Evolutionary conservation across 2,797 vertebrate genomes (phyloP).

Genomic region (Synaphobranchus kaupii): DNA sequence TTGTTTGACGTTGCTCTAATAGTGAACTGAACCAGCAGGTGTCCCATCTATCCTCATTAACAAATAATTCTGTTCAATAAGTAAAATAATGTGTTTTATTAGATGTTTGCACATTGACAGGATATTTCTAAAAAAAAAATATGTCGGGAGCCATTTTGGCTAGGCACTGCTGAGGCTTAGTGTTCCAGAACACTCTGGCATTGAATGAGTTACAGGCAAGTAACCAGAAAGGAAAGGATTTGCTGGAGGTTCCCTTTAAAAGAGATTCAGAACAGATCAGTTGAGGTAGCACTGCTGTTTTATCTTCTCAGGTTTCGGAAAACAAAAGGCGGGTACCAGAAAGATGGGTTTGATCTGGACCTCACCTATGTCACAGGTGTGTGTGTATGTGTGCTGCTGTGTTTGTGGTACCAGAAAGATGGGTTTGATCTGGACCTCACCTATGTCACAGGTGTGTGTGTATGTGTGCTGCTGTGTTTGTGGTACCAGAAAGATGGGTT

Average conservation of each 20-base stretch:
- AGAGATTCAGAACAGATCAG: background rate
- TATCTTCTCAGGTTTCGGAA: constrained; percentile 81
- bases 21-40: no score
- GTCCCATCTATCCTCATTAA: no score
- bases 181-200: no score
- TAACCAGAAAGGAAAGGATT: background rate
- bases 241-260: background rate
- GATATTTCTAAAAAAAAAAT: no score
- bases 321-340: constrained; percentile 95
- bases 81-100: no score
- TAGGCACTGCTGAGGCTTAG: no score
- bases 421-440: constrained; percentile 97
- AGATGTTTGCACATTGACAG: no score
- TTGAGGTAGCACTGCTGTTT: constrained; percentile 21
- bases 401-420: constrained; percentile 82
- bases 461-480: background rate
- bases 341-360: constrained; percentile 94
- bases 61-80: no score
- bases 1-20: no score
- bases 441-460: constrained; percentile 88
- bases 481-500: constrained; percentile 93
- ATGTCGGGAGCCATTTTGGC: no score
- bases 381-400: constrained; percentile 42
- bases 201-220: background rate
- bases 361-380: constrained; percentile 93